Percentiles rank a stretch among this genome's conserved stretches.
Conservation (phyloP, 2,113 vertebrate species). For the Calyptommatus sinebrachiatus region DNA sequence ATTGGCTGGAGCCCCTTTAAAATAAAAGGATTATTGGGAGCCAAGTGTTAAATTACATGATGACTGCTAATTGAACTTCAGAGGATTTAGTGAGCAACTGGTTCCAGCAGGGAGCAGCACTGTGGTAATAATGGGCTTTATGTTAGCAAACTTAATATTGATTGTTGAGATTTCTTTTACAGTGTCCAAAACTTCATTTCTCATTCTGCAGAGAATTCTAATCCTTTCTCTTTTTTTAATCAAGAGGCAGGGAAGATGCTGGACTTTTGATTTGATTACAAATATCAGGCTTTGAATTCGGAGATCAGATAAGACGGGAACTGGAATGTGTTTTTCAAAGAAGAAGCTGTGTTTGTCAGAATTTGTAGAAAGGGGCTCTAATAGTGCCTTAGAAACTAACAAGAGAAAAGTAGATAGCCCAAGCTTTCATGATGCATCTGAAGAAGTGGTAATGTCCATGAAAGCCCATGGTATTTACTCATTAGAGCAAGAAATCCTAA, state of each 20-base stretch:
- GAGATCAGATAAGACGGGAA: background rate
- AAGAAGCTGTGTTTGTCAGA: too few species aligned
- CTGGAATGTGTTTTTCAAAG: constrained; percentile 16
- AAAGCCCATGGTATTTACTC: too few species aligned
- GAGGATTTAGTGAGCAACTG: constrained; percentile 64
- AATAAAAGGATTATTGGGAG: constrained; percentile 69
- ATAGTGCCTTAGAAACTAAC: too few species aligned
- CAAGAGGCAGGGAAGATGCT: background rate
- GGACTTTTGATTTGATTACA: background rate
- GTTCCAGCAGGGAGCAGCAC: constrained; percentile 47
- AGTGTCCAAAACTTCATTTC: constrained; percentile 33
- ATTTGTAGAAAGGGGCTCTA: too few species aligned
- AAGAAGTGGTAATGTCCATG: too few species aligned
- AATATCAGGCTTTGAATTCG: background rate
- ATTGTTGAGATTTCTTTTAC: constrained; percentile 33
- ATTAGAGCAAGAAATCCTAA: too few species aligned
- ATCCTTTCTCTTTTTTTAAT: background rate
- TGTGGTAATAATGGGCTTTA: constrained; percentile 57
- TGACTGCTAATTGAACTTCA: constrained; percentile 67
- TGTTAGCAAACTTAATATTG: constrained; percentile 56
- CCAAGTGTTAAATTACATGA: constrained; percentile 68
- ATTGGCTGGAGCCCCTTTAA: constrained; percentile 60
- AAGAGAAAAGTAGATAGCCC: too few species aligned
- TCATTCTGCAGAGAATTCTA: constrained; percentile 3
- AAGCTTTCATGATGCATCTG: too few species aligned